Evolutionary conservation across 1,140 invertebrate species (phyloP), one percentile per base, ranked within the genome.

Genomic region (Drosophila mojavensis): DNA sequence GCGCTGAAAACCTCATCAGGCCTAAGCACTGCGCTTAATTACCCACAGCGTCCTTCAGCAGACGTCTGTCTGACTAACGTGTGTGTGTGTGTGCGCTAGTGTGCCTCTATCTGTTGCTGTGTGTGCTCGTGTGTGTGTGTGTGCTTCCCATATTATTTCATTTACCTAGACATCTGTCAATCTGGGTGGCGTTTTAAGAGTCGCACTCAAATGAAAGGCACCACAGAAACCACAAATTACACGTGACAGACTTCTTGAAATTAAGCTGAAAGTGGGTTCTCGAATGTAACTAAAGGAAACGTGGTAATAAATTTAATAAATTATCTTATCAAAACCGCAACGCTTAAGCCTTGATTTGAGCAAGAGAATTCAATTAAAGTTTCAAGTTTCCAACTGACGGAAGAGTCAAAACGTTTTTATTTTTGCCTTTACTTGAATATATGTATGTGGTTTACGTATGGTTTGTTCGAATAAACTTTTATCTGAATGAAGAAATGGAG

Each of bases 1-100:
- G 75, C 55, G 84, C 53, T 79, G 76, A 83, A 89, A 88, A 84
- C 84, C 84, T 88, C 77, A 88, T 88, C 80, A 88, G 79, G 76
- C 72, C 82, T 86, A 83, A 86, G 82, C 75, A 78, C 82, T 68
- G 60, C 55, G 64, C 81, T 86, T 85, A 85, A 85, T 85, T 85
- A 80, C 78, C 81, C 63, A 64, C 75, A 79, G 59, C 36, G 64
- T 79, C 54, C 73, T 64, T 75, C 20, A 30, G 30, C 13, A 28
- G 64, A 58, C 17, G 66, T 51, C 36, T 66, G 41, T 24, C 26
- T 63, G 43, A 41, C 41, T 36, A 13, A 43, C 15, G 48, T 68
- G 30, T 36, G 11, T 68, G 30, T 24, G 48, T 68, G 30, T 36
- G 30, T 39, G 20, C 39, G 11, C n/a, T 28, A 10, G 20, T 17